A percentile compares a stretch with the other conserved stretches of the same genome.
These are phyloP conservation scores for Scelioninae gen. 1 DNA, from an alignment of 2,888 invertebrate genomes.

Conservation along the genomic window DNA sequence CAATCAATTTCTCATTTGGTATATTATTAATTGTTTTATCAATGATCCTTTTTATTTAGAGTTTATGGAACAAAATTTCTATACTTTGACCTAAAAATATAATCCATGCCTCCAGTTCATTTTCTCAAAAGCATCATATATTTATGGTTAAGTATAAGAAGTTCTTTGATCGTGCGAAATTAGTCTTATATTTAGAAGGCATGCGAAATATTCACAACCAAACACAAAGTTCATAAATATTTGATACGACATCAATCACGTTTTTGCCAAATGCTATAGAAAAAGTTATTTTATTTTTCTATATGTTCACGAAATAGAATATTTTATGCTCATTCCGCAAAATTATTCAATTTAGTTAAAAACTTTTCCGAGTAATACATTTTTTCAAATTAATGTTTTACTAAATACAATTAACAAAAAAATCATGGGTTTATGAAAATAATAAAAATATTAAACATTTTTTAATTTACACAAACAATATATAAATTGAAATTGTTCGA, in stretches of 20 bases:
- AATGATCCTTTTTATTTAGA: no score
- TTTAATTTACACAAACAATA: no score
- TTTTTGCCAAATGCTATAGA: not conserved
- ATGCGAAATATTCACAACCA: not conserved
- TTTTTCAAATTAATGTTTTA: no score
- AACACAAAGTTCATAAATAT: constrained; percentile 10
- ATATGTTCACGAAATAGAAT: not conserved
- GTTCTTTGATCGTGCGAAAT: constrained; percentile 12
- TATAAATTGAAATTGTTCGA: no score
- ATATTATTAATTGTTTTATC: no score
- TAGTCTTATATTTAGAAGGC: constrained; percentile 9
- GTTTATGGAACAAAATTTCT: not conserved
- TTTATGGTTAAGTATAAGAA: constrained; percentile 15
- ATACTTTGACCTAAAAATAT: not conserved
- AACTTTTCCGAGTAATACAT: no score
- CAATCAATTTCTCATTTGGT: no score
- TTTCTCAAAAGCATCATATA: constrained; percentile 7
- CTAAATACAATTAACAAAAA: no score
- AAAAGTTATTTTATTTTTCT: not conserved
- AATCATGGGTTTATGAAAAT: no score
- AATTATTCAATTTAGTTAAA: no score
- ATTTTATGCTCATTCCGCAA: no score
- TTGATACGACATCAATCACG: constrained; percentile 10
- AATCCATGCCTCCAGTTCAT: constrained; percentile 4
- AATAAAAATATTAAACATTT: no score